Evolutionary conservation across 2,888 invertebrate genomes (phyloP), one percentile per base, ranked within the genome.

Genomic region (Pantelozetes paolii): DNA sequence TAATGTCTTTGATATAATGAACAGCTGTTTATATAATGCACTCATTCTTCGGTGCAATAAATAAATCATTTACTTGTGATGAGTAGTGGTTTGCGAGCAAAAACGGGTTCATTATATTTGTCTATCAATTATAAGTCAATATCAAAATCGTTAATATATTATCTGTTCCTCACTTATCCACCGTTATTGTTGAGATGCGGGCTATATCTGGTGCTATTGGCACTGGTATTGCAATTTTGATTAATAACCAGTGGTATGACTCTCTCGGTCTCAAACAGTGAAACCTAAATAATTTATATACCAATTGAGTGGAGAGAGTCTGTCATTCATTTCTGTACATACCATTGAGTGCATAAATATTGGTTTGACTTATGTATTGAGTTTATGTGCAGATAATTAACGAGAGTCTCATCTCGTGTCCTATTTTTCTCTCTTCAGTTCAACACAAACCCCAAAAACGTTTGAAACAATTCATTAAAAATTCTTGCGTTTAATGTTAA

Each of bases 11-110:
- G 57, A 64, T n/a, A 36, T 64, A 64, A 64, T 64, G 32, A n/a
- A 64, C 62, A 64, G 62, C 62, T 64, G 62, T 36, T 64, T 64
- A 64, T 59, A 59, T 32, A 64, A 20, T 54, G 26, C 8, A 20
- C 26, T 54, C 36, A 36, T 36, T 64, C n/a, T n/a, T 59, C 32
- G 3, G 48, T 48, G 15, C 11, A 26, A 54, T 23, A 64, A 32
- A 64, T 32, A n/a, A 64, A 64, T 64, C 62, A 36, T 36, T n/a
- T 9, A 13, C 18, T 20, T 64, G 32, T 30, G 57, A 30, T 20
- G 50, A 50, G 13, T 26, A 54, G 23, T 54, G 36, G 11, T 18
- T 36, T 45, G 45, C 15, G 15, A 36, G 5, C 54, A 54, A 23
- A 57, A 28, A 57, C 57, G 26, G 30, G 57, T 30, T 57, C 57